These are phyloP conservation scores for Seira ritae DNA, from an alignment of 2,888 invertebrate species.

Conservation along the genomic window DNA sequence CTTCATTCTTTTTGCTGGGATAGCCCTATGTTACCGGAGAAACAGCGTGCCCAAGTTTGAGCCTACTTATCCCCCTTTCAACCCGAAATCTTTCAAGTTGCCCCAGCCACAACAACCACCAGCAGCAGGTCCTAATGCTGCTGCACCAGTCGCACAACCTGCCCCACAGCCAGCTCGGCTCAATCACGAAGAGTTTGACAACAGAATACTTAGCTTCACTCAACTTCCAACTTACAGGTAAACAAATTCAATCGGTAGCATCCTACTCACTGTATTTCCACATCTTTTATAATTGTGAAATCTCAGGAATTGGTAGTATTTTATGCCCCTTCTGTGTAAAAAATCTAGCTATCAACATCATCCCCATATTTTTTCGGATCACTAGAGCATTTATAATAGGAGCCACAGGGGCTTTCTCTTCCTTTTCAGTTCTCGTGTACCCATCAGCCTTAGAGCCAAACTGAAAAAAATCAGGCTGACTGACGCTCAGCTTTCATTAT, in stretches of 20 bases:
- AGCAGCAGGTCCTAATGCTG: slow-evolving; percentile 22
- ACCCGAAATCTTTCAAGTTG: slow-evolving; percentile 71
- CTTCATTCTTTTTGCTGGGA: slow-evolving; percentile 98
- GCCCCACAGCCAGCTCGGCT: slow-evolving; percentile 65
- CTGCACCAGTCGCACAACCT: slow-evolving; percentile 43
- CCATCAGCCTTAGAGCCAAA: not conserved
- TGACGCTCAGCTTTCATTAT: not conserved
- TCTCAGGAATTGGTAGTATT: slow-evolving; percentile 17
- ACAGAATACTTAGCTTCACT: slow-evolving; percentile 89
- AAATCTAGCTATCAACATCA: not conserved
- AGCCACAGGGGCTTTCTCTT: slow-evolving; percentile 31
- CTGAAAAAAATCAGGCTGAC: not conserved
- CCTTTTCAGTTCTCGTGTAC: not conserved
- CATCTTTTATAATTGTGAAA: not conserved
- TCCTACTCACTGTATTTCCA: not conserved
- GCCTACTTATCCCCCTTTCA: slow-evolving; percentile 71
- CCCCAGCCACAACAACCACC: slow-evolving; percentile 54
- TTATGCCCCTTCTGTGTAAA: not conserved
- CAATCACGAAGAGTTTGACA: slow-evolving; percentile 81
- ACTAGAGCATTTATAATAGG: slow-evolving; percentile 48
- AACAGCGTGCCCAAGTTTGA: slow-evolving; percentile 72
- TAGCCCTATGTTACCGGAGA: slow-evolving; percentile 95
- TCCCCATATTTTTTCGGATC: slow-evolving; percentile 23
- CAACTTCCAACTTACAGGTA: slow-evolving; percentile 79
- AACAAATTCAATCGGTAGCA: slow-evolving; percentile 38